Evolutionary conservation across 2,888 invertebrate species (phyloP).

Genomic region (Agriopis aurantiaria): DNA sequence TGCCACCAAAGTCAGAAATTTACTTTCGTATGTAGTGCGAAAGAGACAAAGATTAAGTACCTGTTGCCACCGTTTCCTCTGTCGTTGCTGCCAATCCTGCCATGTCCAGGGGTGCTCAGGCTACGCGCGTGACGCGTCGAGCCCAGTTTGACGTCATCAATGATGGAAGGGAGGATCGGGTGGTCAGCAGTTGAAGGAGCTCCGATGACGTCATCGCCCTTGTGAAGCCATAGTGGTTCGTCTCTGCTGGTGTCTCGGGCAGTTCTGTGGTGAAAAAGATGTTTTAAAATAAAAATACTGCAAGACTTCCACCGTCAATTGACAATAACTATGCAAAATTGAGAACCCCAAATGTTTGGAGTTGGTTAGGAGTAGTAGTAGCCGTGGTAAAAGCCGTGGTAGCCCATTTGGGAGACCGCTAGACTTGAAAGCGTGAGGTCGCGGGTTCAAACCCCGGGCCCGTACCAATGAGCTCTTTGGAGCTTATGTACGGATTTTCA

Average conservation of each 20-base stretch:
- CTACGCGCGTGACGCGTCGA: slow-evolving; percentile 23
- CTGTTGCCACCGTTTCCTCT: slow-evolving; percentile 19
- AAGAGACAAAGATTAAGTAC: not conserved
- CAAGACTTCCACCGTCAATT: too few species aligned
- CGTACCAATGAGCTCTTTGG: too few species aligned
- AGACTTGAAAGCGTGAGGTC: too few species aligned
- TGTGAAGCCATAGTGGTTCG: slow-evolving; percentile 27
- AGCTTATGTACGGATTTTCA: too few species aligned
- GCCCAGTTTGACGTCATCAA: slow-evolving; percentile 38
- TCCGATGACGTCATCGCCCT: slow-evolving; percentile 32
- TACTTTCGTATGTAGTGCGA: not conserved
- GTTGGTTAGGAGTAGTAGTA: too few species aligned
- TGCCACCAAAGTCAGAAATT: too few species aligned
- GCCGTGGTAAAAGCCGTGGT: too few species aligned
- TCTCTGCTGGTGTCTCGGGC: slow-evolving; percentile 11
- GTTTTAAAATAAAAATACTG: not conserved
- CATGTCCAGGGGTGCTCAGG: slow-evolving; percentile 30
- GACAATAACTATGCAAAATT: too few species aligned
- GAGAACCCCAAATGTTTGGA: not conserved
- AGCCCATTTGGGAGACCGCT: too few species aligned
- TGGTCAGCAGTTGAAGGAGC: slow-evolving; percentile 40
- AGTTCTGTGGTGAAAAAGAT: not conserved
- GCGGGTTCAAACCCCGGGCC: too few species aligned
- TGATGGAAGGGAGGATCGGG: slow-evolving; percentile 36
- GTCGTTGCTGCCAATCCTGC: slow-evolving; percentile 30